These are phyloP conservation scores for Oscarella lobularis DNA, from an alignment of 37 sponge, comb jelly and placozoan species.

Conservation along the genomic window DNA sequence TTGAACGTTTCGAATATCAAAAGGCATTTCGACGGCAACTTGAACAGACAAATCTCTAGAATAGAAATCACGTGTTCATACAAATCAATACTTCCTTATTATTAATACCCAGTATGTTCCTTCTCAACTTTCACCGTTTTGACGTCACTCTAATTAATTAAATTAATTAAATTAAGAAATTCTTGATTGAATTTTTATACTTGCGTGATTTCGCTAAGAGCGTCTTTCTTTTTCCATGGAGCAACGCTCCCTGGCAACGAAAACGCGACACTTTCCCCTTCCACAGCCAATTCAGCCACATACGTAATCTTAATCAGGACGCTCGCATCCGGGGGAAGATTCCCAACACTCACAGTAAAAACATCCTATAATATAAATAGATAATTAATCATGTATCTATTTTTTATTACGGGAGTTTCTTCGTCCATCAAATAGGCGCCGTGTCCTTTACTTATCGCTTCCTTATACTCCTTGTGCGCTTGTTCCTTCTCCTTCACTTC, in stretches of 20 bases:
- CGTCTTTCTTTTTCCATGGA: conserved; percentile 76
- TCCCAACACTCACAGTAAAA: conserved; percentile 96
- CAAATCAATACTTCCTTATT: background rate
- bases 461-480: conserved; percentile 92
- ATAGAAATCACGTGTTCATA: background rate
- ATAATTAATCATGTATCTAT: background rate
- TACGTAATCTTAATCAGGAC: conserved; percentile 98
- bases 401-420: conserved; percentile 74
- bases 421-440: conserved; percentile 99
- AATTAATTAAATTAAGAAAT: background rate
- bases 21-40: conserved; percentile 87
- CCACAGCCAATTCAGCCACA: conserved; percentile 88
- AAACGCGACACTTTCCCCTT: conserved; percentile 83
- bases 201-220: conserved; percentile 75
- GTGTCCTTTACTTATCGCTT: conserved; percentile 94
- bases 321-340: conserved; percentile 88
- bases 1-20: conserved; percentile 67
- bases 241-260: conserved; percentile 82
- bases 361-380: conserved; percentile 58
- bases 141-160: conserved; percentile 29
- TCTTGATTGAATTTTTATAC: background rate
- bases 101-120: conserved; percentile 23
- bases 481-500: conserved; percentile 98
- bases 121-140: conserved; percentile 69
- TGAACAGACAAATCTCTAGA: conserved; percentile 38